Conservation (phyloP, 2,797 vertebrate species). For the Karalla daura region DNA sequence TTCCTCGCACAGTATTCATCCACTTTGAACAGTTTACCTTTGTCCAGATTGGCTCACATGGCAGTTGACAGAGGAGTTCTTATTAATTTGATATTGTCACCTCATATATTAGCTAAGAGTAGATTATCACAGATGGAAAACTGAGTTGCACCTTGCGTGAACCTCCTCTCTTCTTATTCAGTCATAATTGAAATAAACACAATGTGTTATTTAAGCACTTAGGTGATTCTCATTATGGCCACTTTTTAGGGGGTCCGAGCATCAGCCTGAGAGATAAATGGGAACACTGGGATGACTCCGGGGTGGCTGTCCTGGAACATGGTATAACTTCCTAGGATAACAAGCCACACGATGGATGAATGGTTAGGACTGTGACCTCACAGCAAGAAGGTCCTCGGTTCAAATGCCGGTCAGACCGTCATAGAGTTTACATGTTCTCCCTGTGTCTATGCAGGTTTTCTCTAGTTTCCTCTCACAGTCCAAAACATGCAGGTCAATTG, state of each 20-base stretch:
- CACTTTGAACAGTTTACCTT: background rate
- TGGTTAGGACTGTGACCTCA: too few relatives aligned
- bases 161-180: conserved; percentile 3
- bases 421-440: too few relatives aligned
- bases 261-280: too few relatives aligned
- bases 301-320: too few relatives aligned
- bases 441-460: too few relatives aligned
- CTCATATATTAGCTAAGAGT: background rate
- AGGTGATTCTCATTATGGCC: background rate
- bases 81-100: conserved; percentile 4
- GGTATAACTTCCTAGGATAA: too few relatives aligned
- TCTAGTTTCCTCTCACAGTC: too few relatives aligned
- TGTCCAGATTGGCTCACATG: background rate
- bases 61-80: background rate
- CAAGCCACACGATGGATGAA: too few relatives aligned
- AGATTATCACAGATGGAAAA: background rate
- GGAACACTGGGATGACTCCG: too few relatives aligned
- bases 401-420: too few relatives aligned
- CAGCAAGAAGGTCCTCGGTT: too few relatives aligned
- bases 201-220: background rate
- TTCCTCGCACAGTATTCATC: conserved; percentile 25
- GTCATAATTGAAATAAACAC: background rate
- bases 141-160: background rate
- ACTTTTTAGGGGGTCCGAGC: background rate
- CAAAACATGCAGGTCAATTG: too few relatives aligned